These are phyloP conservation scores for Pipa parva DNA, from an alignment of 2,113 vertebrate genomes.

Conservation along the genomic window DNA sequence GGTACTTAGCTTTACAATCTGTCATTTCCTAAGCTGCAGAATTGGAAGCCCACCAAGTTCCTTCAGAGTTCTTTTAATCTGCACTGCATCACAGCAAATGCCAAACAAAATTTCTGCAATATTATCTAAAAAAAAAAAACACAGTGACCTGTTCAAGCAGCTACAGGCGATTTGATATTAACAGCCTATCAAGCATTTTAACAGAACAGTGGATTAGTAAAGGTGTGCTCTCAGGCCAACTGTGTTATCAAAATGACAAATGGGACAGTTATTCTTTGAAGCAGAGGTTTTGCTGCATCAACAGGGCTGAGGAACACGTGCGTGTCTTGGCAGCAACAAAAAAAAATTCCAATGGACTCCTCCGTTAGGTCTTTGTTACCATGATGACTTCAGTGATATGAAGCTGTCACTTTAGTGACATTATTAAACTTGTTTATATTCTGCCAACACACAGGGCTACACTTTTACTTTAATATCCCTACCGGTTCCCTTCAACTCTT, in stretches of 20 bases:
- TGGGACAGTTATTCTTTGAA: slow-evolving; percentile 10
- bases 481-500: background rate
- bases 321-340: slow-evolving; percentile 4
- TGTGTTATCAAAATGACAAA: slow-evolving; percentile 32
- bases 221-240: slow-evolving; percentile 5
- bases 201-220: slow-evolving; percentile 10
- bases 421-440: slow-evolving; percentile 30
- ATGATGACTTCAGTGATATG: slow-evolving; percentile 24
- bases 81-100: slow-evolving; percentile 28
- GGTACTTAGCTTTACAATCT: slow-evolving; percentile 34
- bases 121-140: slow-evolving; percentile 24
- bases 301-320: slow-evolving; percentile 9
- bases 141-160: background rate
- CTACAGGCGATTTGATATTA: slow-evolving; percentile 7
- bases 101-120: slow-evolving; percentile 29
- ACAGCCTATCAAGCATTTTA: slow-evolving; percentile 23
- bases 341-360: slow-evolving; percentile 16
- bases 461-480: background rate
- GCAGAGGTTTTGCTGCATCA: slow-evolving; percentile 31
- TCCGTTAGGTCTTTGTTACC: background rate
- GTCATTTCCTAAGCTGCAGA: slow-evolving; percentile 23
- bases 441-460: slow-evolving; percentile 4
- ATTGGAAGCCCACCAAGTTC: slow-evolving; percentile 25
- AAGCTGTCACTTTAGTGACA: slow-evolving; percentile 30
- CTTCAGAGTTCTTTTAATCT: slow-evolving; percentile 19